Evolutionary conservation across 2,797 vertebrate genomes (phyloP).

Genomic region (Sebastes steindachneri): DNA sequence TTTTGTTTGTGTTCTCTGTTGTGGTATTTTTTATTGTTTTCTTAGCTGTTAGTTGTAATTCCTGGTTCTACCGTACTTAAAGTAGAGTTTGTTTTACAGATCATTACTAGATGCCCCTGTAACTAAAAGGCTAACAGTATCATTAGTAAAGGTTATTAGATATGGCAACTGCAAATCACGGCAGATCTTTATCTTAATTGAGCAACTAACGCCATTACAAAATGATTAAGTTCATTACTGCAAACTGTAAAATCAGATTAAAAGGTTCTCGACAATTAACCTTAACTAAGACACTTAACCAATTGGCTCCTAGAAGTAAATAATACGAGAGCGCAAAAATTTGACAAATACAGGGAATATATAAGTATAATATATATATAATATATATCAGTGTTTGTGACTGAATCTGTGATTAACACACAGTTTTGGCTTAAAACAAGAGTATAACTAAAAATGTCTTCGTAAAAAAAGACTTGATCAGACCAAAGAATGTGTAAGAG

Average conservation of each 20-base stretch:
- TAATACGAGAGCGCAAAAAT: neutral
- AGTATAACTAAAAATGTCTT: neutral
- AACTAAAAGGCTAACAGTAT: neutral
- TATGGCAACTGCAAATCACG: neutral
- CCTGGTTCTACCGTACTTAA: neutral
- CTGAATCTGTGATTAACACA: neutral
- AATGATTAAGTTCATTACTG: neutral
- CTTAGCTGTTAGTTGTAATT: neutral
- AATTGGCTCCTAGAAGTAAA: neutral
- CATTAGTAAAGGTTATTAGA: neutral
- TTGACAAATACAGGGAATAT: neutral
- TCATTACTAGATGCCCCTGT: neutral
- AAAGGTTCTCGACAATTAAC: neutral
- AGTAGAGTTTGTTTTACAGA: neutral
- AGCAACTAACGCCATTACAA: neutral
- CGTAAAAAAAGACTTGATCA: neutral
- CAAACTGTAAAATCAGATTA: neutral
- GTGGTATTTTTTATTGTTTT: neutral
- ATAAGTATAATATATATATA: too few relatives aligned
- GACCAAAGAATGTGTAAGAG: neutral
- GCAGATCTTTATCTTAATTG: neutral
- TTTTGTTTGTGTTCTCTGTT: neutral
- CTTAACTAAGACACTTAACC: neutral
- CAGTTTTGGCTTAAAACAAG: neutral
- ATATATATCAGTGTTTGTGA: neutral